Evolutionary conservation across 1,140 invertebrate species (phyloP).

Genomic region (Camponotus floridanus): DNA sequence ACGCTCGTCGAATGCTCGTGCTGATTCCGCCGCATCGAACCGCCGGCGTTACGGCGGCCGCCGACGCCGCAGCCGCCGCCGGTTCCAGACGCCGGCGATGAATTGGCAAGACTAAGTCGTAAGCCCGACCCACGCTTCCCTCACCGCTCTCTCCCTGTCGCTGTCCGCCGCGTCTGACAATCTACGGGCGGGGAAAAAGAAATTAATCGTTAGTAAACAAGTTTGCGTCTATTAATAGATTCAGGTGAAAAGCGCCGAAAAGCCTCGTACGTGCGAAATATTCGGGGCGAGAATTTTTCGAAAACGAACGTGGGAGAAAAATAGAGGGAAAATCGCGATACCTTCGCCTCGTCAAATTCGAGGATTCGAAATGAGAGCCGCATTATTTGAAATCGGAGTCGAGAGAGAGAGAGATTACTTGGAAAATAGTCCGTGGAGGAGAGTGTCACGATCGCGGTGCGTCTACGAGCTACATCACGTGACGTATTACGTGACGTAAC

Average conservation of each 20-base stretch:
- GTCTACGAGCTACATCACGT: slow-evolving; percentile 68
- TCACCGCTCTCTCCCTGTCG: slow-evolving; percentile 68
- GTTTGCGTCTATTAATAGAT: neutral
- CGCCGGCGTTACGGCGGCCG: slow-evolving; percentile 66
- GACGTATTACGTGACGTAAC: slow-evolving; percentile 75
- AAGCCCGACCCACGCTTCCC: slow-evolving; percentile 75
- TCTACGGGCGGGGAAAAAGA: slow-evolving; percentile 36
- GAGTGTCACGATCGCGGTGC: slow-evolving; percentile 60
- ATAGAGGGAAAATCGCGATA: neutral
- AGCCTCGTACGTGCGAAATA: neutral
- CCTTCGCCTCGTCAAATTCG: neutral
- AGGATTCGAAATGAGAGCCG: neutral
- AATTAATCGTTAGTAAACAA: slow-evolving; percentile 1
- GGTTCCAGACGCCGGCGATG: slow-evolving; percentile 82
- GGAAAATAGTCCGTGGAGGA: slow-evolving; percentile 47
- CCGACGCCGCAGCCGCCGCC: slow-evolving; percentile 74
- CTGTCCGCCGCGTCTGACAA: slow-evolving; percentile 60
- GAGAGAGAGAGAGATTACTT: neutral
- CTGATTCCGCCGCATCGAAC: slow-evolving; percentile 46
- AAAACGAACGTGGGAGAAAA: neutral
- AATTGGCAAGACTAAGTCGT: slow-evolving; percentile 79
- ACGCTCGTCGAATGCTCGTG: neutral
- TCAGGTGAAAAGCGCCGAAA: neutral
- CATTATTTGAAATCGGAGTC: slow-evolving; percentile 1
- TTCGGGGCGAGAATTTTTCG: neutral